Evolutionary conservation across 2,888 invertebrate species (phyloP), one percentile per base, ranked within the genome.

Genomic region (Heteropelma amictum): DNA sequence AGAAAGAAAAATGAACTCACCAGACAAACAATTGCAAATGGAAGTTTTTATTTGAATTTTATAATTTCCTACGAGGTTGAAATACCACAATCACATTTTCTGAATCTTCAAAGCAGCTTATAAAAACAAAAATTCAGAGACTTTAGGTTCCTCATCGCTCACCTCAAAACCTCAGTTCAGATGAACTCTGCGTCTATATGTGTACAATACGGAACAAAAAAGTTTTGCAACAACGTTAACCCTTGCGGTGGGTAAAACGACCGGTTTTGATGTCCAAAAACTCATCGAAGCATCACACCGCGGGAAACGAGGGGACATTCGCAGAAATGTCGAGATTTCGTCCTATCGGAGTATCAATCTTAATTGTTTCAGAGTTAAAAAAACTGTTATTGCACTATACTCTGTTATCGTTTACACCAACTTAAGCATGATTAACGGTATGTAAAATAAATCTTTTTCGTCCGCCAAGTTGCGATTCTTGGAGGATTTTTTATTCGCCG

Each of bases 281-380:
- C 51, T 63, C 64, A 64, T 33, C 45, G 47, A 53, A 58, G 64
- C 64, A 58, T 70, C 53, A n/a, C n/a, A 35, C 56, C 63, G 63
- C 69, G 64, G 26, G 51, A 60, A 33, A 35, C 56, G 56, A 60
- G 63, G 64, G 26, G 51, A 60, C 26, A 38, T 69, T 64, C 69
- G 65, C 73, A 69, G 49, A 51, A 51, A 30, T 63, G 56, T 33
- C 33, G 30, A 54, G 33, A 30, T 35, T 19, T 45, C 23, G 12
- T 23, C 40, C 6, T 47, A 51, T 42, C 14, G 67, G 21, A 21
- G 23, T 51, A 30, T 21, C 8, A n/a, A n/a, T 42, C 21, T 12
- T 12, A n/a, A 40, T 33, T 8, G 35, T 21, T 10, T 12, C 21
- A n/a, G n/a, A n/a, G n/a, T n/a, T n/a, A n/a, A n/a, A n/a, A n/a